Conservation (phyloP, 1,140 invertebrate genomes). For the Dendroctonus valens region DNA sequence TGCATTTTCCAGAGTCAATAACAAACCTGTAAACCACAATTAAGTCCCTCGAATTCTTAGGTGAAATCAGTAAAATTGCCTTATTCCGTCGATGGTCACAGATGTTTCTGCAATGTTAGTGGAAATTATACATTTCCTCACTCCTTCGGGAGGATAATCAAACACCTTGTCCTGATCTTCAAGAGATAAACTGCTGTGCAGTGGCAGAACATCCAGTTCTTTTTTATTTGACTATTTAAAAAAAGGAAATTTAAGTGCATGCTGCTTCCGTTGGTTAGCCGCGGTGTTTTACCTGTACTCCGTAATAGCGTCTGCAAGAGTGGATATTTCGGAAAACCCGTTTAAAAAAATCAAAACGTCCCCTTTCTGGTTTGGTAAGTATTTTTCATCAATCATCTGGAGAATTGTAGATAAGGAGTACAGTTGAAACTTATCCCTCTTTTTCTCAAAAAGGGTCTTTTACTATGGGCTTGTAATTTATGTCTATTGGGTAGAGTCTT, state of each 20-base stretch:
- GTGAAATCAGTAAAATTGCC: conserved; percentile 5
- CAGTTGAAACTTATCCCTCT: conserved; percentile 80
- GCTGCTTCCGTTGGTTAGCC: too few species aligned
- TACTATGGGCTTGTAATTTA: conserved; percentile 81
- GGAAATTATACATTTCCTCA: conserved; percentile 95
- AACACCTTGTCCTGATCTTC: conserved; percentile 98
- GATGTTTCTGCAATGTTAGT: conserved; percentile 99
- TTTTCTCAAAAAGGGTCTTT: conserved; percentile 67
- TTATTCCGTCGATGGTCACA: conserved; percentile 96
- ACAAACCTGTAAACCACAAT: conserved; percentile 72
- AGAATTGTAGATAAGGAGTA: conserved; percentile 90
- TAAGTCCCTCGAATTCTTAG: not conserved
- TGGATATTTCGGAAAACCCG: conserved; percentile 92
- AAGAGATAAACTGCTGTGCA: conserved; percentile 91
- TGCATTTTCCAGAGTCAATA: conserved; percentile 94
- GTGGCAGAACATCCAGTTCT: conserved; percentile 89
- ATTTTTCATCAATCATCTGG: conserved; percentile 89
- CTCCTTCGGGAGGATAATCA: conserved; percentile 91
- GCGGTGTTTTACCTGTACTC: conserved; percentile 59
- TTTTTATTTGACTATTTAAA: conserved; percentile 62
- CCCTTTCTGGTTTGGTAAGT: conserved; percentile 81
- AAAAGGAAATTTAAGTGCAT: too few species aligned
- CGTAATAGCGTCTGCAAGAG: conserved; percentile 82
- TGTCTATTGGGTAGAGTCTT: conserved; percentile 86
- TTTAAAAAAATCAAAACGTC: conserved; percentile 96